These are phyloP conservation scores for Musca domestica DNA, from an alignment of 1,140 invertebrate genomes.

Conservation along the genomic window DNA sequence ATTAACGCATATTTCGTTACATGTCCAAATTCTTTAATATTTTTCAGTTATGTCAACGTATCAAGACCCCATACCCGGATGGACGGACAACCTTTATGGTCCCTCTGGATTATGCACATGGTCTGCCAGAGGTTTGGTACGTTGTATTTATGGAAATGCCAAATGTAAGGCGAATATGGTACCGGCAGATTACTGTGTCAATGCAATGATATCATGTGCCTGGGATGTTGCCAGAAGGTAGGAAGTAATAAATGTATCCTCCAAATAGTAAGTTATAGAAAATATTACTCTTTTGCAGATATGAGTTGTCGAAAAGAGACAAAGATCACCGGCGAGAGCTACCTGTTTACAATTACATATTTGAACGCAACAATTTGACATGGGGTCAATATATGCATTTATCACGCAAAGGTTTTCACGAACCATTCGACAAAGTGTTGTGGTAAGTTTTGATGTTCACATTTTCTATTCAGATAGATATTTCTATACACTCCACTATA, in stretches of 20 bases:
- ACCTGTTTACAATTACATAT: constrained; percentile 58
- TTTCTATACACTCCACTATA: too few relatives aligned
- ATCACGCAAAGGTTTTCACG: constrained; percentile 50
- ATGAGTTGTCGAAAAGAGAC: constrained; percentile 31
- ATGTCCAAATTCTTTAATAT: too few relatives aligned
- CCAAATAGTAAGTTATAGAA: neutral
- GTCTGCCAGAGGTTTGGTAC: constrained; percentile 65
- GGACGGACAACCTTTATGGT: constrained; percentile 81
- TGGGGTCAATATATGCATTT: constrained; percentile 57
- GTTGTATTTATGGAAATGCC: constrained; percentile 62
- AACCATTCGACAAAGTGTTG: constrained; percentile 51
- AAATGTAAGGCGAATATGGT: constrained; percentile 68
- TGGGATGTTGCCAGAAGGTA: constrained; percentile 63
- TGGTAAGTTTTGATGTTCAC: too few relatives aligned
- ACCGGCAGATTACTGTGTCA: constrained; percentile 76
- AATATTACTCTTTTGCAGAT: constrained; percentile 28
- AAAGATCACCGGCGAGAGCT: constrained; percentile 44
- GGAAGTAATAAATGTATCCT: neutral
- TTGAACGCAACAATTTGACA: constrained; percentile 52
- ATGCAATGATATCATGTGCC: constrained; percentile 70
- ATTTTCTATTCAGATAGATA: too few relatives aligned
- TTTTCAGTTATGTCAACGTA: constrained; percentile 68
- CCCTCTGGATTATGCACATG: constrained; percentile 63
- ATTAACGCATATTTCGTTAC: too few relatives aligned
- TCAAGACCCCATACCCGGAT: constrained; percentile 67